phyloP scores from a whole-genome alignment of 2,888 invertebrate genomes.

The Dimorphilus gyrociliatus region DNA sequence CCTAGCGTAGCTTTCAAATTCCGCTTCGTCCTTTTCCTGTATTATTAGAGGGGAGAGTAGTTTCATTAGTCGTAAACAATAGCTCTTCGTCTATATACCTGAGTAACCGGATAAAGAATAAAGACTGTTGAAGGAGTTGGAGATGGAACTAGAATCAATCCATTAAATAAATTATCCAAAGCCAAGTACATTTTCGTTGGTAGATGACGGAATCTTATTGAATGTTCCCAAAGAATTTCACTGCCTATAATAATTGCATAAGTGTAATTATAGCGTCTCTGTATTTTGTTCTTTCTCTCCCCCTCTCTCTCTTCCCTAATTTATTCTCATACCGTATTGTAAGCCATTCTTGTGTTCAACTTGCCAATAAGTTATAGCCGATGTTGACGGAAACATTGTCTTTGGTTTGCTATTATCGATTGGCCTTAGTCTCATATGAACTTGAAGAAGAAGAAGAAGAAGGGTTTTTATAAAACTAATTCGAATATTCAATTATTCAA shows the following conservation, averaged over 20 bases:
- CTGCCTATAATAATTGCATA: constrained; percentile 14
- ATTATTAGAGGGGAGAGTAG: neutral
- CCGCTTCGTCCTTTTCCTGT: constrained; percentile 11
- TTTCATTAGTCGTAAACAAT: neutral
- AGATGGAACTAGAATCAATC: too few relatives aligned
- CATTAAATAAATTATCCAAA: constrained; percentile 10
- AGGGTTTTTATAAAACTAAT: neutral
- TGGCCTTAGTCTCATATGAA: constrained; percentile 30
- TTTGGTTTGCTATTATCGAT: constrained; percentile 31
- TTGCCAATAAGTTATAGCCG: constrained; percentile 33
- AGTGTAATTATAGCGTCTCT: neutral
- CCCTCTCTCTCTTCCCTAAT: too few relatives aligned
- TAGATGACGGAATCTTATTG: constrained; percentile 28
- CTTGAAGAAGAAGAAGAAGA: constrained; percentile 10
- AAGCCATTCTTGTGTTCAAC: constrained; percentile 15
- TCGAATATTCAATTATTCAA: constrained; percentile 4
- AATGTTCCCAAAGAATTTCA: constrained; percentile 31
- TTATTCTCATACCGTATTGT: neutral
- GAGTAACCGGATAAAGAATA: constrained; percentile 1
- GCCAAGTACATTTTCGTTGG: constrained; percentile 28
- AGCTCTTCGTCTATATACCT: neutral
- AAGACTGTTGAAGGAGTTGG: too few relatives aligned
- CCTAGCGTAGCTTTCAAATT: constrained; percentile 11
- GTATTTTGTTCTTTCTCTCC: too few relatives aligned
- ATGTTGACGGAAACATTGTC: constrained; percentile 29